Percentiles rank a stretch among this genome's conserved stretches.
Evolutionary conservation across 2,797 vertebrate genomes (phyloP).

Genomic region (Triplophysa yarkandensis): DNA sequence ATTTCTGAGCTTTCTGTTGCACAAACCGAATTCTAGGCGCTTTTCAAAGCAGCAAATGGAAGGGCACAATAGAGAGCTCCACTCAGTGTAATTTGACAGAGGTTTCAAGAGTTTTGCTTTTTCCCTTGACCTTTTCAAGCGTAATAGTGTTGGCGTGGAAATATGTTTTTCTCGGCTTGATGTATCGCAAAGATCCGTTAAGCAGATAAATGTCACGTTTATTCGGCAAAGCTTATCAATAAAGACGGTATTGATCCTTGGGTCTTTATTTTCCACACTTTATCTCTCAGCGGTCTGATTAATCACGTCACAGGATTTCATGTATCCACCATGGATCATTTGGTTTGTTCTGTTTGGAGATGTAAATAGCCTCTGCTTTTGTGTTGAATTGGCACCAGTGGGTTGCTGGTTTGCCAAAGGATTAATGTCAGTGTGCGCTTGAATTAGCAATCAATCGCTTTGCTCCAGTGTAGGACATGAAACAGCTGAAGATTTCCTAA

Average conservation of each 20-base stretch:
- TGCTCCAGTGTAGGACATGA: conserved; percentile 62
- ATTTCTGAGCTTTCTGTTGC: conserved; percentile 69
- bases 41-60: conserved; percentile 60
- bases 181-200: conserved; percentile 73
- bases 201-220: conserved; percentile 78
- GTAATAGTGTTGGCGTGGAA: conserved; percentile 57
- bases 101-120: conserved; percentile 22
- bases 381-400: conserved; percentile 78
- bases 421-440: conserved; percentile 71
- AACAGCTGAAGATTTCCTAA: conserved; percentile 60
- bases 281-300: conserved; percentile 63
- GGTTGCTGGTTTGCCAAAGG: conserved; percentile 66
- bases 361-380: conserved; percentile 69
- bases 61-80: conserved; percentile 39
- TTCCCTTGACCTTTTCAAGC: conserved; percentile 58
- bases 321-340: conserved; percentile 74
- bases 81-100: conserved; percentile 51
- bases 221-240: conserved; percentile 73
- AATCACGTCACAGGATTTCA: conserved; percentile 70
- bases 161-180: conserved; percentile 68
- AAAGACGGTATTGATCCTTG: conserved; percentile 71
- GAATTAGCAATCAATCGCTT: conserved; percentile 75
- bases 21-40: conserved; percentile 72
- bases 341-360: conserved; percentile 68
- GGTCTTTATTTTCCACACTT: conserved; percentile 68